Base-by-base conservation (phyloP, 2,888 invertebrate species). In the Tineola bisselliella region DNA sequence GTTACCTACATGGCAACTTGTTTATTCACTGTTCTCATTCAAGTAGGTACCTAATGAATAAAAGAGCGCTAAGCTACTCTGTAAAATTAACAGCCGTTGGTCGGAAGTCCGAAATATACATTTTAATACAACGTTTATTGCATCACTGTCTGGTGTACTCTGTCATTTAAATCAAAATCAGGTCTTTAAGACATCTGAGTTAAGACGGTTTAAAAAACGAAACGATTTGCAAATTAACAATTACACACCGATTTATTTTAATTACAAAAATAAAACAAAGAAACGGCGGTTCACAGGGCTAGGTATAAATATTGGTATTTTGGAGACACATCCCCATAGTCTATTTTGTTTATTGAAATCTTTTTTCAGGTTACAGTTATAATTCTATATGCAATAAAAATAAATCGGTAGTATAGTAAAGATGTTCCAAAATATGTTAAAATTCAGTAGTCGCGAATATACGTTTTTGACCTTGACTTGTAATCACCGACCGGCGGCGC, bases 381-480 rank as follows among this genome's bases (percentile, higher is more conserved):
- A 17, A 48, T 48, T 17, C 6, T 17, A 15, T 10, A 48, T 10
- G 48, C 15, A 17, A 17, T 48, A 15, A 48, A 48, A 54, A 25
- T 54, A 25, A 54, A 25, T 54, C 18, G 8, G 19, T 54, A 25
- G 54, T 25, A 54, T 48, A 44, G 8, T 10, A 38, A n/a, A 18
- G 48, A 54, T 54, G 54, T 25, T 54, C 54, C 54, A 25, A 54
- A 12, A n/a, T 25, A 11, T 25, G 54, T 25, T 54, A 10, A 54
- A 10, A 54, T 19, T 54, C 17, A 3, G 52, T 25, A 54, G 18
- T 54, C 25, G 25, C 25, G n/a, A 54, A 54, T 25, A 25, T 25
- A 25, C 54, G 54, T 17, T 6, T 54, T 54, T 54, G 54, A 54
- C 54, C 54, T 54, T 54, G 54, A 54, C 19, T 54, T n/a, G 54